Evolutionary conservation across 2,797 vertebrate species (phyloP).

Genomic region (Centropyge bicolor): DNA sequence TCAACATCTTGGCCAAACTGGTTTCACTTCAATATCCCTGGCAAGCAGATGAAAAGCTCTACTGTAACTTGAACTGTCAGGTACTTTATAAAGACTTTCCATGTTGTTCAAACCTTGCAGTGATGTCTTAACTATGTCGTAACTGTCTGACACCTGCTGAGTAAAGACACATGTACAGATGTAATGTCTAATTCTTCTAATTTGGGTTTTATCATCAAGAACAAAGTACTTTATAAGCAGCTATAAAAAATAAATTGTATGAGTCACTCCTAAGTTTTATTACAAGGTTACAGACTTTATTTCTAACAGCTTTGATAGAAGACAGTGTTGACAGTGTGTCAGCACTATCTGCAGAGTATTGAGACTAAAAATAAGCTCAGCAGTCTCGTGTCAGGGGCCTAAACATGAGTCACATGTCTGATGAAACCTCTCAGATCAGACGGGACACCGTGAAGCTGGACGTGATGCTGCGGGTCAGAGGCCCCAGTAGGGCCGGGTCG

Average conservation of each 20-base stretch:
- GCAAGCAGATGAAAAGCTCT: not conserved
- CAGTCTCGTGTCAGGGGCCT: constrained; percentile 43
- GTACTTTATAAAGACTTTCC: not conserved
- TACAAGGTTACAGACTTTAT: not conserved
- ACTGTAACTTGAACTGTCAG: not conserved
- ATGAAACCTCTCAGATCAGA: constrained; percentile 16
- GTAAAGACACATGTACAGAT: not conserved
- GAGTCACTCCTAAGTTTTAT: not conserved
- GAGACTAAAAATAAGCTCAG: constrained; percentile 34
- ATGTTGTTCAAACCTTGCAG: not conserved
- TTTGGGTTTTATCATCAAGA: not conserved
- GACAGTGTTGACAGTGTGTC: not conserved
- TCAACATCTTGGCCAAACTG: not conserved
- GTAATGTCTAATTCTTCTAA: not conserved
- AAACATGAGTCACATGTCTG: constrained; percentile 59
- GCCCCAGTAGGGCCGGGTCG: no score
- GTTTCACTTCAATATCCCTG: not conserved
- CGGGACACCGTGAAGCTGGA: constrained; percentile 11
- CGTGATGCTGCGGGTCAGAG: constrained; percentile 4
- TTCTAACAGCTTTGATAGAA: not conserved
- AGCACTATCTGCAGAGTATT: not conserved
- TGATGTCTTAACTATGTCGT: not conserved
- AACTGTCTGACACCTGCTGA: not conserved
- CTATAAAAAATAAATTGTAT: not conserved
- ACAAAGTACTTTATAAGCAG: not conserved